Base-by-base conservation (phyloP, 2,113 vertebrate species). In the Zosterops lateralis region DNA sequence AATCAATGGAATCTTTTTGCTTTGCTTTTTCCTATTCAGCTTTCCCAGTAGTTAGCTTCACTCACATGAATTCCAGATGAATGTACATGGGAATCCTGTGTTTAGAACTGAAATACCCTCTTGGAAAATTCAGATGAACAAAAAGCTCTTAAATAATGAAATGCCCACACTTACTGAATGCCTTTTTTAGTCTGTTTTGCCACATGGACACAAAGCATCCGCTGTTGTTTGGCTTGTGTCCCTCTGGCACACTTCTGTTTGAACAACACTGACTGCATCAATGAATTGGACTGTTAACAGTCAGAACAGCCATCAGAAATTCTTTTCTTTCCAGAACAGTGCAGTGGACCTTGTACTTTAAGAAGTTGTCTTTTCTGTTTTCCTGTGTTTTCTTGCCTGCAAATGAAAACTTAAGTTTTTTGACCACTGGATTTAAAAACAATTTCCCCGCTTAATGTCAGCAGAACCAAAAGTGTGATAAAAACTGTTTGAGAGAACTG, bases 61-160 rank as follows among this genome's bases (percentile, higher is more conserved):
- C 31, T 92, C 44, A 42, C 26, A 12, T 60, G 64, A 87, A 54
- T 89, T 89, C 42, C 58, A 93, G 15, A 79, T 76, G 29, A 91
- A 79, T 20, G 26, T 96, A 73, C 16, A 6, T 58, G 54, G 62
- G 67, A 84, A 71, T 89, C 45, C 54, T 84, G 74, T 84, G 26
- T 42, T 29, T 87, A 58, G 42, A 95, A 60, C 21, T 68, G 50
- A 90, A 92, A 70, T 78, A 40, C 28, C 54, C 54, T 89, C 70
- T 73, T 87, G 58, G 50, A 92, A 92, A 95, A 82, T 51, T 47
- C 32, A 79, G 62, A 62, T 84, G 44, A 88, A 86, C 65, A 47
- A 77, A 88, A 84, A 88, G 28, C 62, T 84, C 82, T 94, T 94
- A 86, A 92, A 88, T 93, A 92, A 92, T 92, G 66, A 95, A 93